Evolutionary conservation across 1,140 invertebrate genomes (phyloP), one percentile per base, ranked within the genome.

Genomic region (Lordiphosa stackelbergi): DNA sequence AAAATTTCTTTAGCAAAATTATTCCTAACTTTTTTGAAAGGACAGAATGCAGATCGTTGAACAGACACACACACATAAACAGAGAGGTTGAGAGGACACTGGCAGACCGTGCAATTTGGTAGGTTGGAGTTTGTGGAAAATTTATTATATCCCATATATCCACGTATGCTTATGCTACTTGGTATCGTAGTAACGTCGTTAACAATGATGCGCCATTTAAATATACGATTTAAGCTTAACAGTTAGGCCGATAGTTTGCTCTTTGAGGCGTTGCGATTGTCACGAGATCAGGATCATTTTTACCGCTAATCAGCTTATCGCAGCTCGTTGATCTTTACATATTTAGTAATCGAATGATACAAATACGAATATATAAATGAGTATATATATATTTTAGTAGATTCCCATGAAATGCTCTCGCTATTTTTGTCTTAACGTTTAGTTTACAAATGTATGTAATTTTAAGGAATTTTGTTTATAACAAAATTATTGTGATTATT

Each of bases 401-500:
- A 69, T 71, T 54, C 28, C 28, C 47, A 60, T 55, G 48, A 61
- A 45, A 71, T 81, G 75, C 74, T 79, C 71, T 71, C 71, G 74
- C 74, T 79, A 81, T 79, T 79, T 73, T 81, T 83, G 77, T 81
- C 72, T 70, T 83, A 83, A 83, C 72, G 48, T 81, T 83, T 83
- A 83, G 72, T 81, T 60, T 79, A 78, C 64, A 79, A 68, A 73
- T 78, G 59, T 73, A 83, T 69, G 72, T 81, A 69, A 83, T 83
- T 83, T 81, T 72, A 81, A 75, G 77, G 24, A 75, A 81, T 83
- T 83, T 83, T 83, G 77, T 83, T 83, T 77, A 83, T 83, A 83
- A 83, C 77, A 83, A 83, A 83, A 83, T 83, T 77, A 83, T 83
- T 83, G 77, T 83, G 77, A 83, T 83, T 83, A 83, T 75, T 83